Evolutionary conservation across 2,113 vertebrate genomes (phyloP).

Genomic region (Pelobates fuscus): DNA sequence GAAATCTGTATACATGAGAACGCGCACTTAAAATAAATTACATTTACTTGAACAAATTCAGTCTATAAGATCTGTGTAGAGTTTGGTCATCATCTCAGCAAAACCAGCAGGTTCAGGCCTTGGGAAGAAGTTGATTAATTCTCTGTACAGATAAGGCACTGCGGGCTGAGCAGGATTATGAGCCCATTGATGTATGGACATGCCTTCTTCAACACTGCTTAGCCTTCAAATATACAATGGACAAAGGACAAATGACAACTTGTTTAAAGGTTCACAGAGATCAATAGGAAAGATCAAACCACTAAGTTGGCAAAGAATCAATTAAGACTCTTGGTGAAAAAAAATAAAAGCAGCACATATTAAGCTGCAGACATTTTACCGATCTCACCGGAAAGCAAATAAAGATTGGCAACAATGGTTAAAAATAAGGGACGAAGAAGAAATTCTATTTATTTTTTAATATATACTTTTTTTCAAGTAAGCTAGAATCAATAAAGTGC

Average conservation of each 20-base stretch:
- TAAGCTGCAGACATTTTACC: background rate
- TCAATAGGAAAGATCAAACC: conserved; percentile 44
- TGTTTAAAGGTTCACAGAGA: conserved; percentile 42
- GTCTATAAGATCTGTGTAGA: background rate
- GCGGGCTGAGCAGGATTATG: conserved; percentile 22
- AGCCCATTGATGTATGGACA: conserved; percentile 43
- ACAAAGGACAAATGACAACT: conserved; percentile 50
- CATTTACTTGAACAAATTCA: conserved; percentile 4
- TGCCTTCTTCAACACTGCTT: conserved; percentile 16
- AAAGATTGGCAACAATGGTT: conserved; percentile 2
- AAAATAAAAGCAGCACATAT: no score
- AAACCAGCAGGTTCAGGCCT: conserved; percentile 16
- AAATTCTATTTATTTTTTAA: no score
- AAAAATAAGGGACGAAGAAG: no score
- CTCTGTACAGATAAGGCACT: conserved; percentile 18
- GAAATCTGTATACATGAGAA: background rate
- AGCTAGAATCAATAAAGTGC: no score
- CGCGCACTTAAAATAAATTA: background rate
- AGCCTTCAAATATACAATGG: conserved; percentile 46
- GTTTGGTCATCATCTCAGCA: background rate
- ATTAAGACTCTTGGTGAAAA: conserved; percentile 38
- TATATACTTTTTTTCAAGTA: no score
- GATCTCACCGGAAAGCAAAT: background rate
- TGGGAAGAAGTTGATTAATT: conserved; percentile 30
- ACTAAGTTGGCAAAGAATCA: conserved; percentile 44